Evolutionary conservation across 2,888 invertebrate species (phyloP).

Genomic region (Ichneumoninae sp.): DNA sequence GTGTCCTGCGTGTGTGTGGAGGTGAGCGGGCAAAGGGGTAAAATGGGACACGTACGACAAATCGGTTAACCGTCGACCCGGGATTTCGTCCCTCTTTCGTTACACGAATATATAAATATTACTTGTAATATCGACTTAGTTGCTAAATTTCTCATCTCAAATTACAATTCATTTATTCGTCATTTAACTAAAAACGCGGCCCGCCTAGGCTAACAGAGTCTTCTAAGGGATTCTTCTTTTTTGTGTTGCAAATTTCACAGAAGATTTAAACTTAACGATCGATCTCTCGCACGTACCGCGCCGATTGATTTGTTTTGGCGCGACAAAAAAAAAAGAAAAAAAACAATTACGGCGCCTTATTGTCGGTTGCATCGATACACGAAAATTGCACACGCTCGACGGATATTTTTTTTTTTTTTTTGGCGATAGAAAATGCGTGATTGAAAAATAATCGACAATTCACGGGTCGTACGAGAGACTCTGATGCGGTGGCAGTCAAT

Average conservation of each 20-base stretch:
- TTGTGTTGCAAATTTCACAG: slow-evolving; percentile 68
- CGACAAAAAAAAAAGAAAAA: not conserved
- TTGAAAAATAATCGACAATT: slow-evolving; percentile 4
- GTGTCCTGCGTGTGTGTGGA: slow-evolving; percentile 19
- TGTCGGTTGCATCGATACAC: slow-evolving; percentile 45
- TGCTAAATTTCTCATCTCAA: slow-evolving; percentile 55
- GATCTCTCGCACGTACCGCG: slow-evolving; percentile 41
- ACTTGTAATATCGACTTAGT: slow-evolving; percentile 82
- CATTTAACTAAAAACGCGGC: slow-evolving; percentile 61
- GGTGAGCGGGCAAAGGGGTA: slow-evolving; percentile 25
- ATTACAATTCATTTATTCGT: slow-evolving; percentile 67
- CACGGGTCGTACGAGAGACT: slow-evolving; percentile 48
- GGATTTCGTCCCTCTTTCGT: slow-evolving; percentile 75
- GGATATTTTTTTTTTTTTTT: not conserved
- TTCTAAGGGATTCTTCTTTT: slow-evolving; percentile 58
- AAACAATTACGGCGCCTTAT: slow-evolving; percentile 35
- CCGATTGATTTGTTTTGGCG: not conserved
- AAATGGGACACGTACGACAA: slow-evolving; percentile 80
- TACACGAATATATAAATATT: slow-evolving; percentile 83
- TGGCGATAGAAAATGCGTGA: not conserved
- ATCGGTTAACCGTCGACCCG: slow-evolving; percentile 75
- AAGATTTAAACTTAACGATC: slow-evolving; percentile 53
- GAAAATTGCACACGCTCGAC: not conserved
- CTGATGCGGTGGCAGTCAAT: slow-evolving; percentile 51
- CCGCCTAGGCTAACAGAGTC: slow-evolving; percentile 37